Evolutionary conservation across 2,888 invertebrate genomes (phyloP).

Genomic region (Catocala sponsa): DNA sequence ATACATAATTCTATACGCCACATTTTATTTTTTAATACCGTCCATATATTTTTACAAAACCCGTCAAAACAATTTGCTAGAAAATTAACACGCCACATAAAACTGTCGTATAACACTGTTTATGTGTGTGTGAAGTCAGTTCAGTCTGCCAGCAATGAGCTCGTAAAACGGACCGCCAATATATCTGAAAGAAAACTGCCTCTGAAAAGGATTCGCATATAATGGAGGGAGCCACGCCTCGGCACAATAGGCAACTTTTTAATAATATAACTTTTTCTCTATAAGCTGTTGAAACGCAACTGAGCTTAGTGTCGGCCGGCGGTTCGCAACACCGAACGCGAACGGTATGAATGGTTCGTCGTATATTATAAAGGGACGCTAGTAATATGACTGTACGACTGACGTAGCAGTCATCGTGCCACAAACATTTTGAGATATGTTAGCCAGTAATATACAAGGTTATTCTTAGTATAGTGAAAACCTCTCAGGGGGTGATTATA

Average conservation of each 20-base stretch:
- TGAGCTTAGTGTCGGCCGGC: neutral
- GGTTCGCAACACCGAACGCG: neutral
- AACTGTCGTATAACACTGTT: neutral
- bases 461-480: too few species aligned
- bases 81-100: conserved; percentile 1
- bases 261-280: conserved; percentile 7
- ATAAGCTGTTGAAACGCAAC: neutral
- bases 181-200: conserved; percentile 22
- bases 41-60: too few species aligned
- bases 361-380: too few species aligned
- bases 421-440: too few species aligned
- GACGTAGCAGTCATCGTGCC: too few species aligned
- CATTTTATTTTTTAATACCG: too few species aligned
- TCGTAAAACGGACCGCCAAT: conserved; percentile 27
- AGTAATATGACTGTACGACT: too few species aligned
- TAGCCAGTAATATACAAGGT: too few species aligned
- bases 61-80: neutral
- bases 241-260: conserved; percentile 9
- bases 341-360: too few species aligned
- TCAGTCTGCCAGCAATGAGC: conserved; percentile 12
- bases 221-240: neutral
- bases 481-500: too few species aligned
- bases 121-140: conserved; percentile 1
- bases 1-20: too few species aligned
- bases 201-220: conserved; percentile 16